Percentiles rank a stretch among this genome's conserved stretches.
These are phyloP conservation scores for Coleophora flavipennella DNA, from an alignment of 2,888 invertebrate genomes.

Conservation along the genomic window DNA sequence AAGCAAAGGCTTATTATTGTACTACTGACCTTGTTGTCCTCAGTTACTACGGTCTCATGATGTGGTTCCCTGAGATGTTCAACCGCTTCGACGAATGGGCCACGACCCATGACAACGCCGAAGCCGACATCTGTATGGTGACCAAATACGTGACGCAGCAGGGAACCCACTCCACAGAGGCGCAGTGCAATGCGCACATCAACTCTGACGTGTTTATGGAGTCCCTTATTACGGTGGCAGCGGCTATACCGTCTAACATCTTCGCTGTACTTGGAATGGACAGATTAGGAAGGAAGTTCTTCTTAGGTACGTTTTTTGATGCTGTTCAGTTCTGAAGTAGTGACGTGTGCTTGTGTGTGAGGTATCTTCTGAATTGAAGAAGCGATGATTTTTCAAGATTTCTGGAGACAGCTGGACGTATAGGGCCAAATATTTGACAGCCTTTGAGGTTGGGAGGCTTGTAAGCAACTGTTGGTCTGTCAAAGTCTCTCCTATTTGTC, in stretches of 20 bases:
- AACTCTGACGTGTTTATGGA: slow-evolving; percentile 87
- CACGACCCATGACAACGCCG: slow-evolving; percentile 75
- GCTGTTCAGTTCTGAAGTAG: too few species aligned
- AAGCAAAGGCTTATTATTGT: too few species aligned
- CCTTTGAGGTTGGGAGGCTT: too few species aligned
- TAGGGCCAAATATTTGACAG: too few species aligned
- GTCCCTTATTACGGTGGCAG: slow-evolving; percentile 88
- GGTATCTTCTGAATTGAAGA: too few species aligned
- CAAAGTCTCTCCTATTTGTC: too few species aligned
- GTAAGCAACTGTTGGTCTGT: too few species aligned
- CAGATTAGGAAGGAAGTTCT: slow-evolving; percentile 87
- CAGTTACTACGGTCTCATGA: slow-evolving; percentile 94
- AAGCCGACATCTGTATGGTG: slow-evolving; percentile 82
- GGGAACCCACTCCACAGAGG: slow-evolving; percentile 73
- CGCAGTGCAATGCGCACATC: slow-evolving; percentile 80
- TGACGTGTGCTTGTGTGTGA: too few species aligned
- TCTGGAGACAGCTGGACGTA: too few species aligned
- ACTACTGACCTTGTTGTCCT: neutral
- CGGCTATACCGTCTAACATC: slow-evolving; percentile 88
- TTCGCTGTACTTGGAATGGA: slow-evolving; percentile 89
- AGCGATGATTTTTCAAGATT: too few species aligned
- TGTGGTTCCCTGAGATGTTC: slow-evolving; percentile 98
- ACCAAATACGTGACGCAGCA: slow-evolving; percentile 81
- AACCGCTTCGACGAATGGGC: slow-evolving; percentile 89
- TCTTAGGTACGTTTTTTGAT: slow-evolving; percentile 74